Base-by-base conservation (phyloP, 1,140 invertebrate genomes). In the Patella vulgata region DNA sequence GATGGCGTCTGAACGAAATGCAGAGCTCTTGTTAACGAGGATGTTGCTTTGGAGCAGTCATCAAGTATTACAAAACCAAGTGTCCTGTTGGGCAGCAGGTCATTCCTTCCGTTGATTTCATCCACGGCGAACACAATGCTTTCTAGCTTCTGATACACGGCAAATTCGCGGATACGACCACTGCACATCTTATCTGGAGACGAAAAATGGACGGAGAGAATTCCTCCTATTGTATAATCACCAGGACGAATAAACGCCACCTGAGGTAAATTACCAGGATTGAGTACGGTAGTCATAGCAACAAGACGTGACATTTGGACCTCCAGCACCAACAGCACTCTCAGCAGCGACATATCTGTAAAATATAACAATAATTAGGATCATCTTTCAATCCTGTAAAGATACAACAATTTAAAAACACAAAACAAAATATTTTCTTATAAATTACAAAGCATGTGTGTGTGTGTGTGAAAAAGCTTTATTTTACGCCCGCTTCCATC, bases 101-200 rank as follows among this genome's bases (percentile, higher is more conserved):
- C 79, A 1, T 80, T 74, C 57, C 90, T 85, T 1, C 78, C 80
- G 75, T 92, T 93, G 63, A 93, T 91, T 46, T 87, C 83, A 69
- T 92, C 90, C 6, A 92, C 81, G 1, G 91, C 90, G 79, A 89
- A 92, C 0, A 92, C 85, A 90, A 93, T 92, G 1, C 91, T 91
- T 80, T 93, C 92, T 39, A 92, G 79, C 12, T 91, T 86, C 75
- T 93, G 74, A 5, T 93, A 87, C 12, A 91, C 91, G 40, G 47
- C 56, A 19, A 65, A 25, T 33, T 54, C 51, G 11, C 51, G 12
- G 14, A 59, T 46, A 8, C 11, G 25, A 8, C 21, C 1, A 17
- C 56, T 52, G 23, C 63, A 65, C 3, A 65, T 31, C 0, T 4
- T 8, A 14, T 5, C 14, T 8, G 33, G 14, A 36, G 33, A 36